These are phyloP conservation scores for Ladona fulva DNA, from an alignment of 1,140 invertebrate genomes.

Conservation along the genomic window DNA sequence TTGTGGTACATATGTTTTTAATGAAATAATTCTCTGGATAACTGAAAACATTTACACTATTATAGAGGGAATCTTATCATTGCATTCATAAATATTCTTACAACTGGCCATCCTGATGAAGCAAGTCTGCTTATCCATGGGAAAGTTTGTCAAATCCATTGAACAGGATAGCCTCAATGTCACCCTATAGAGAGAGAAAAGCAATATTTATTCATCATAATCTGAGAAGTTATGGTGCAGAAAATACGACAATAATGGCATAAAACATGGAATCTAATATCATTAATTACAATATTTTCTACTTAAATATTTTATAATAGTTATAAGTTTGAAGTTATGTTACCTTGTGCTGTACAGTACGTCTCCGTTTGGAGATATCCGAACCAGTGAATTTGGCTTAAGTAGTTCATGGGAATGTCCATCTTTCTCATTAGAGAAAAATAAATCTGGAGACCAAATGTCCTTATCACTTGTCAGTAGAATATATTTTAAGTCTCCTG, in stretches of 20 bases:
- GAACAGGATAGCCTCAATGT: slow-evolving; percentile 38
- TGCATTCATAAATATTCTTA: slow-evolving; percentile 29
- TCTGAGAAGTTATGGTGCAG: neutral
- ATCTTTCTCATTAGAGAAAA: slow-evolving; percentile 43
- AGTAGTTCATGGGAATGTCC: slow-evolving; percentile 40
- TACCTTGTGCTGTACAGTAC: slow-evolving; percentile 42
- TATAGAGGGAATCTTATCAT: no score
- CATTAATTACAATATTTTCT: slow-evolving; percentile 10
- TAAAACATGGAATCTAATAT: neutral
- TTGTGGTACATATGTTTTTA: no score
- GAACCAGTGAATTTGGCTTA: slow-evolving; percentile 33
- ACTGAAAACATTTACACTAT: no score
- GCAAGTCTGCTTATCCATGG: slow-evolving; percentile 40
- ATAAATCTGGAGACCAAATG: slow-evolving; percentile 45
- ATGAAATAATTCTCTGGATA: no score
- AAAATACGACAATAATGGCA: no score
- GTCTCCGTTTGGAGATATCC: slow-evolving; percentile 41
- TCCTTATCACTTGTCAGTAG: slow-evolving; percentile 34
- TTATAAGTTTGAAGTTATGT: slow-evolving; percentile 12
- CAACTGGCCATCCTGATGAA: slow-evolving; percentile 40
- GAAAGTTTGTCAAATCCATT: slow-evolving; percentile 41
- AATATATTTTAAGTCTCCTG: slow-evolving; percentile 30
- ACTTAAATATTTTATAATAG: slow-evolving; percentile 12
- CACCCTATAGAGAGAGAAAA: slow-evolving; percentile 29
- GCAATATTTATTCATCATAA: neutral